phyloP scores from a whole-genome alignment of 1,140 invertebrate genomes.

The Trichomalopsis sarcophagae region DNA sequence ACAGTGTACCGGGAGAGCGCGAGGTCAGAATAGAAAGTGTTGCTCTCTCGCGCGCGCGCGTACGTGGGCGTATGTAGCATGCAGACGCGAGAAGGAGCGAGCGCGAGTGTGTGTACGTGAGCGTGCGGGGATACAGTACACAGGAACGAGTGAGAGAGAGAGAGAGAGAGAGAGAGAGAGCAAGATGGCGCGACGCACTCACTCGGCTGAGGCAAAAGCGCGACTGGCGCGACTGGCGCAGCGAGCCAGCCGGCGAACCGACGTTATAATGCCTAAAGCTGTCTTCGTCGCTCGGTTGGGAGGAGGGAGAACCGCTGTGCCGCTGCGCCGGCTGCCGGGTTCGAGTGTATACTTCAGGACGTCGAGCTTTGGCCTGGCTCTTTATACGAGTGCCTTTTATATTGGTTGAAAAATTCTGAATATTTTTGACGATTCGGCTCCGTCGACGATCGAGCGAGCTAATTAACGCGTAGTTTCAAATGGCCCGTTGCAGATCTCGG shows the following conservation, averaged over 20 bases:
- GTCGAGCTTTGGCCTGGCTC: no score
- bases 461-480: no score
- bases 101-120: not conserved
- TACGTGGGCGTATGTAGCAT: constrained; percentile 15
- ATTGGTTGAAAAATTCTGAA: no score
- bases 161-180: constrained; percentile 1
- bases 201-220: constrained; percentile 52
- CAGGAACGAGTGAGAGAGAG: not conserved
- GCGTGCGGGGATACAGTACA: not conserved
- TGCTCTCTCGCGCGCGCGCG: constrained; percentile 33
- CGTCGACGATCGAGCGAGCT: no score
- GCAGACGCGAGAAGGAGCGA: not conserved
- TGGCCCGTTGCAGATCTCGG: no score
- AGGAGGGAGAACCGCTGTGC: not conserved
- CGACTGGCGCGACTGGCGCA: constrained; percentile 61
- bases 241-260: not conserved
- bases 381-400: no score
- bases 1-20: constrained; percentile 9
- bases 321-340: not conserved
- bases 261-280: no score
- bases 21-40: constrained; percentile 68
- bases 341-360: not conserved
- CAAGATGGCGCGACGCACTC: constrained; percentile 11
- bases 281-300: not conserved
- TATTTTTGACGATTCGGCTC: no score